phyloP scores from a whole-genome alignment of 2,888 invertebrate genomes.

The Epistrophella euchroma region DNA sequence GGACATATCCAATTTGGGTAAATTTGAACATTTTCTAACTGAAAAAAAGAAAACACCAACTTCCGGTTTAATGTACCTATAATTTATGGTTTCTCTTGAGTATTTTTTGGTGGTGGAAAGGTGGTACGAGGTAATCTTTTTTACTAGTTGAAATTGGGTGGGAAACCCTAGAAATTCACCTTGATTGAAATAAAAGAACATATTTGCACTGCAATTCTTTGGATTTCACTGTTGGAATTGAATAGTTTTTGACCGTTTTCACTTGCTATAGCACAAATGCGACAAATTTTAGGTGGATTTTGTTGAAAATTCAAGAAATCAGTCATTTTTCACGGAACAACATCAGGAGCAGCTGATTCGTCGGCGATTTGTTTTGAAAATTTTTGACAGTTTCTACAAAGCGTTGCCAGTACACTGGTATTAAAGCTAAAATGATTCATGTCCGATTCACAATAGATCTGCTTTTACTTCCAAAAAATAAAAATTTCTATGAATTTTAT shows the following conservation, averaged over 20 bases:
- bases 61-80: slow-evolving; percentile 29
- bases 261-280: slow-evolving; percentile 91
- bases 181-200: slow-evolving; percentile 61
- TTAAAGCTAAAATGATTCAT: too few relatives aligned
- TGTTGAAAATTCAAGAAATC: background rate
- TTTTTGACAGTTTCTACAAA: slow-evolving; percentile 12
- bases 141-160: background rate
- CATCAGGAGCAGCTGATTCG: slow-evolving; percentile 15
- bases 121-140: slow-evolving; percentile 11
- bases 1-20: slow-evolving; percentile 90
- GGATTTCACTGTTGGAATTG: slow-evolving; percentile 85
- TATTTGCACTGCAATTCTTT: slow-evolving; percentile 76
- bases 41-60: slow-evolving; percentile 43
- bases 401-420: slow-evolving; percentile 26
- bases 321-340: slow-evolving; percentile 18
- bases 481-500: too few relatives aligned
- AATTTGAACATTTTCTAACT: slow-evolving; percentile 89
- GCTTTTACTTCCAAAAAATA: too few relatives aligned
- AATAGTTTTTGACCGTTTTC: slow-evolving; percentile 88
- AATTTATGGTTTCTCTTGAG: background rate
- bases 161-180: slow-evolving; percentile 67
- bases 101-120: slow-evolving; percentile 27
- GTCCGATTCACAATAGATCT: too few relatives aligned
- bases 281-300: slow-evolving; percentile 85
- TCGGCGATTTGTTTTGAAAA: slow-evolving; percentile 32